Evolutionary conservation across 2,113 vertebrate genomes (phyloP).

Genomic region (Xiphophorus maculatus): DNA sequence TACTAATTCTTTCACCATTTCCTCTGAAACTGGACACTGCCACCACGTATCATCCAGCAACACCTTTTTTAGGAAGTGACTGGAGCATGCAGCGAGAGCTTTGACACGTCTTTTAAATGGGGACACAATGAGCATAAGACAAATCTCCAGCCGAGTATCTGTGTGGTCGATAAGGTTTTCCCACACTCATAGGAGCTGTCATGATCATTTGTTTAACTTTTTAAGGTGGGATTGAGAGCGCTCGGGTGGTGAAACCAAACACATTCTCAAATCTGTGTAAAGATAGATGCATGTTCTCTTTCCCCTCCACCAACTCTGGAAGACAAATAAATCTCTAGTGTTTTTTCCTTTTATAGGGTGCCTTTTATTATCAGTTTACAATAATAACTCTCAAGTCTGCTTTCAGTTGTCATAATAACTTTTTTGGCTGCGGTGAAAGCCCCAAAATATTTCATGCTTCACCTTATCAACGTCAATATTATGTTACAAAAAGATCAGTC

Average conservation of each 20-base stretch:
- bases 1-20: constrained; percentile 72
- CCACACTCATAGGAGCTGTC: constrained; percentile 64
- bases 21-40: constrained; percentile 83
- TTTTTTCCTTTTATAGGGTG: no score
- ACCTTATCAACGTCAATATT: not conserved
- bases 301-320: no score
- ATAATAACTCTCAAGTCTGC: no score
- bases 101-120: constrained; percentile 65
- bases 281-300: no score
- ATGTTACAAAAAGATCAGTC: not conserved
- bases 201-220: constrained; percentile 55
- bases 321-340: no score
- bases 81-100: constrained; percentile 76
- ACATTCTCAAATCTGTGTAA: constrained; percentile 51
- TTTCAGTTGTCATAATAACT: no score
- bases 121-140: constrained; percentile 38
- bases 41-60: constrained; percentile 78
- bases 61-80: constrained; percentile 77
- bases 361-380: no score
- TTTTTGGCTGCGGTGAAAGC: no score
- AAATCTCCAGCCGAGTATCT: constrained; percentile 59
- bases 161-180: constrained; percentile 57
- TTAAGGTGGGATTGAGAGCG: constrained; percentile 63
- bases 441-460: no score
- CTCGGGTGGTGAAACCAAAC: constrained; percentile 62